Evolutionary conservation across 2,888 invertebrate species (phyloP).

Genomic region (Philhelius pedissequus): DNA sequence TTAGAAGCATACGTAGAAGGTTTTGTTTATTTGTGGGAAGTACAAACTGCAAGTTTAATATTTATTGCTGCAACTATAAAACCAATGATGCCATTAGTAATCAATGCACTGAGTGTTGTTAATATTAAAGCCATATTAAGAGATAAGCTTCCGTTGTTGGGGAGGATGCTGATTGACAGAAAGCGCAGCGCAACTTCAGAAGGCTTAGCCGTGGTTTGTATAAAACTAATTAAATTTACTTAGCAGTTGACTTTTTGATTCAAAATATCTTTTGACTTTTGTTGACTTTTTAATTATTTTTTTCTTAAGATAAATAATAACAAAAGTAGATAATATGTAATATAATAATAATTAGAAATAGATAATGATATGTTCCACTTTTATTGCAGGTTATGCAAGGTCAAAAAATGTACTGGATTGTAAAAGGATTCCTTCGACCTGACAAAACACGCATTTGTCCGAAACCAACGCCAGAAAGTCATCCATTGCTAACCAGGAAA

Average conservation of each 20-base stretch:
- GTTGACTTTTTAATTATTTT: too few relatives aligned
- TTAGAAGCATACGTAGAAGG: conserved; percentile 74
- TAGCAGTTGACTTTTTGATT: too few relatives aligned
- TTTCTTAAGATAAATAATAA: too few relatives aligned
- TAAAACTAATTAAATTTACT: too few relatives aligned
- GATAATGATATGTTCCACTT: not conserved
- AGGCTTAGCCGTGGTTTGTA: conserved; percentile 73
- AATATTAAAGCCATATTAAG: conserved; percentile 73
- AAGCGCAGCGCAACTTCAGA: conserved; percentile 71
- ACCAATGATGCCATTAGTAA: conserved; percentile 75
- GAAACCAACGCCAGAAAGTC: conserved; percentile 76
- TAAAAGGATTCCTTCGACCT: conserved; percentile 75
- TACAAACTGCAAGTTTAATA: conserved; percentile 70
- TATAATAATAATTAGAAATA: not conserved
- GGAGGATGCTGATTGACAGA: conserved; percentile 73
- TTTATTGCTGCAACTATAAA: conserved; percentile 75
- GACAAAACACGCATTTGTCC: conserved; percentile 74
- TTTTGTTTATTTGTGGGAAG: conserved; percentile 76
- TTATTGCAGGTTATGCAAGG: conserved; percentile 74
- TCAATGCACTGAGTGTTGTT: conserved; percentile 74
- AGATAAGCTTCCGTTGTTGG: conserved; percentile 73
- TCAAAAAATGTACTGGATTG: conserved; percentile 73
- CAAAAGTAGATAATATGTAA: too few relatives aligned
- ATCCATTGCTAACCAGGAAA: conserved; percentile 77
- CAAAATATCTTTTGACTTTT: too few relatives aligned